Evolutionary conservation across 1,140 invertebrate genomes (phyloP).

Genomic region (Subanguina moxae): DNA sequence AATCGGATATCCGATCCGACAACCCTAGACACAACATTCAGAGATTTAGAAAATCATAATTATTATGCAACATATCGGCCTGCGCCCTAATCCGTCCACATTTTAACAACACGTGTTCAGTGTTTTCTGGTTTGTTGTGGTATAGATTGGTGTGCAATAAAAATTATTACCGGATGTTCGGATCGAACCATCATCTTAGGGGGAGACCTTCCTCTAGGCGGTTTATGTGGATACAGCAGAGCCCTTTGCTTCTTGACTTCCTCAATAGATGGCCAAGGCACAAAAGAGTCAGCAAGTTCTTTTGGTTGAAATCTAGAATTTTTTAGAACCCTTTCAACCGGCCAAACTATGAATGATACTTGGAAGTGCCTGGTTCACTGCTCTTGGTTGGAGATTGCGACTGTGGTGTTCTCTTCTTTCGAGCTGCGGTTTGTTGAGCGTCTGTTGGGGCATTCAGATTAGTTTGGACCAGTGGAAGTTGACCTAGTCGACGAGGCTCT

Average conservation of each 20-base stretch:
- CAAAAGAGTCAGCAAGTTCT: constrained; percentile 37
- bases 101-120: no score
- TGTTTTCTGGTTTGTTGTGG: no score
- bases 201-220: constrained; percentile 10
- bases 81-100: no score
- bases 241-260: constrained; percentile 39
- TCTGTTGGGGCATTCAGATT: neutral
- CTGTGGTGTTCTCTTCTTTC: neutral
- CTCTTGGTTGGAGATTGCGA: neutral
- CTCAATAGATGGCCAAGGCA: constrained; percentile 46
- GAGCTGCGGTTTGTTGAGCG: neutral
- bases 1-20: no score
- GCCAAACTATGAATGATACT: no score
- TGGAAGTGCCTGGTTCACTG: neutral
- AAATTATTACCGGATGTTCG: neutral
- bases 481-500: constrained; percentile 36
- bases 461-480: constrained; percentile 10
- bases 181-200: constrained; percentile 9
- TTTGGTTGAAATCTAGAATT: constrained; percentile 14
- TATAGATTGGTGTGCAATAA: no score
- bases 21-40: no score
- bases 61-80: no score
- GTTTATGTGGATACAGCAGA: constrained; percentile 19
- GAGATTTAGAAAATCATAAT: no score
- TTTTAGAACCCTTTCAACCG: no score